Base-by-base conservation (phyloP, 2,797 vertebrate species). In the Trachurus trachurus region DNA sequence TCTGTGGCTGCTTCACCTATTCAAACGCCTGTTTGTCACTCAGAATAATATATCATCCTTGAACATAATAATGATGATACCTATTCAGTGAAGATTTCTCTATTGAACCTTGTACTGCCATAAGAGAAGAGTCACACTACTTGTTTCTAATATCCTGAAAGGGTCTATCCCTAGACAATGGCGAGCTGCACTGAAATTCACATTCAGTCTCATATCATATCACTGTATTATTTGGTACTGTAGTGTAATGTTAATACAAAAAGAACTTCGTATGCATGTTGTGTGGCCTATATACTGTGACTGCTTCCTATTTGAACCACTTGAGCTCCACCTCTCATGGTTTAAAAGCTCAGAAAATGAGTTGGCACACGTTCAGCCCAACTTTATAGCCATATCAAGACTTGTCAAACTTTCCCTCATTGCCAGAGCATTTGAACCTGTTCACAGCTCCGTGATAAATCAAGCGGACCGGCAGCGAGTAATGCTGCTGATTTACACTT, bases 401-500 rank as follows among this genome's bases (percentile, higher is more conserved):
- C 50, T 10, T 66, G 56, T 19, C 37, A 21, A 60, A 40, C 58
- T 40, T 3, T 11, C 37, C 39, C 17, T n/a, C 37, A 15, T 39
- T 63, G n/a, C 3, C 9, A 44, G 1, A 12, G 6, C 31, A 47
- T 40, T 54, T 3, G 13, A 49, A 39, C 19, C 19, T 40, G 56
- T 34, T 31, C 34, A 37, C 10, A 13, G 2, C 34, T 13, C 44
- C 15, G 5, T 39, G 34, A 34, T 6, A 8, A 21, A 6, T 17
- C 15, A 2, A 16, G 44, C 19, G 45, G 17, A n/a, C 17, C 45
- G 7, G 6, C 8, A 2, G 9, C 10, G 12, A 21, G 64, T 17
- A 15, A 9, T 6, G 21, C 34, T 15, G 62, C 53, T 68, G 45
- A 60, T 66, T 60, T 85, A 80, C 88, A 95, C 71, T 96, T 93